Evolutionary conservation across 2,113 vertebrate species (phyloP).

Genomic region (Trematocara zebra): DNA sequence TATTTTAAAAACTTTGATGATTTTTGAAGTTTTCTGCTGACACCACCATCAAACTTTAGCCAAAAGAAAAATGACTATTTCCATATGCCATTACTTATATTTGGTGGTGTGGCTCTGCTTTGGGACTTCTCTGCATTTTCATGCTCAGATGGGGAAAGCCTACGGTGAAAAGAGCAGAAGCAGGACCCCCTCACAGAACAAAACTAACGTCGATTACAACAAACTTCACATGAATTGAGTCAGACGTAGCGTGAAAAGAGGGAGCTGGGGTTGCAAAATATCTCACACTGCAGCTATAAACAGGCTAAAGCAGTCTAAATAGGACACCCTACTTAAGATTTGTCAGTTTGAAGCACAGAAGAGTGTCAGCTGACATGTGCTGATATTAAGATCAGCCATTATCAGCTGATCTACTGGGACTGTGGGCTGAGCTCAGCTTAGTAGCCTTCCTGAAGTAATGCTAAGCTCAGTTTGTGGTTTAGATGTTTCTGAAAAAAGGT

Average conservation of each 20-base stretch:
- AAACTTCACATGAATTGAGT: not conserved
- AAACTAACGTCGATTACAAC: not conserved
- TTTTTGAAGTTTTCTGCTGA: not conserved
- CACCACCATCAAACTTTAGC: not conserved
- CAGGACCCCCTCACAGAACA: not conserved
- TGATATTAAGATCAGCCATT: not conserved
- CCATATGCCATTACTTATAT: not conserved
- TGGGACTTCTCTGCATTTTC: fast-evolving
- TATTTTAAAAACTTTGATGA: not conserved
- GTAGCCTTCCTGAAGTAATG: not conserved
- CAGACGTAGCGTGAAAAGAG: not conserved
- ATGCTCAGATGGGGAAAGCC: not conserved
- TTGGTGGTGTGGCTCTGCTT: not conserved
- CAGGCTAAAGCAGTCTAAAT: not conserved
- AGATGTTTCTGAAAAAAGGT: not conserved
- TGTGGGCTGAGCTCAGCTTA: not conserved
- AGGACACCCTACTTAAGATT: not conserved
- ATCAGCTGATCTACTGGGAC: not conserved
- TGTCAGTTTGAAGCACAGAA: not conserved
- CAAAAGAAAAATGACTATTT: not conserved
- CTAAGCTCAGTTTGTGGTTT: not conserved
- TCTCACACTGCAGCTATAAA: not conserved
- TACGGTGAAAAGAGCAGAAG: not conserved
- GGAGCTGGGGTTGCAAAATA: not conserved
- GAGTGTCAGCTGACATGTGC: not conserved